Conservation (phyloP, 2,888 invertebrate species). For the Antheraea yamamai region DNA sequence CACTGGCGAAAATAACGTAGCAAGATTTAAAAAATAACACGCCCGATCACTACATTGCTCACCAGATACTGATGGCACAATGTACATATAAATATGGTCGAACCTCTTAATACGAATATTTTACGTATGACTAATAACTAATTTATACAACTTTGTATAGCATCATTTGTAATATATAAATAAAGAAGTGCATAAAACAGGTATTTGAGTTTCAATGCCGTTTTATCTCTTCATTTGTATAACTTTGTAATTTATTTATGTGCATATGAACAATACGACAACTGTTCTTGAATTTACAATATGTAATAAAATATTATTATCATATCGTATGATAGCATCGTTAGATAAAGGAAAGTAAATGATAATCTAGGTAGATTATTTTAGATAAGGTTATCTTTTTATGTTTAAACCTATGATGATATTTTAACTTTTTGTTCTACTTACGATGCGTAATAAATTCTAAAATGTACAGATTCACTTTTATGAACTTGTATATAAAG, state of each 20-base stretch:
- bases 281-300: not conserved
- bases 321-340: not conserved
- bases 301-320: not conserved
- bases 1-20: not conserved
- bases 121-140: not conserved
- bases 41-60: not conserved
- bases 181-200: not conserved
- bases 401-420: not conserved
- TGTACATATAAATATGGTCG: not conserved
- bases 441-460: not conserved
- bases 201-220: not conserved
- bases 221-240: not conserved
- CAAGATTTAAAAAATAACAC: not conserved
- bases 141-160: not conserved
- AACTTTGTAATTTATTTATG: not conserved
- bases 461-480: not conserved
- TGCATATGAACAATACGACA: not conserved
- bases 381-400: conserved; percentile 8
- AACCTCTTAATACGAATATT: not conserved
- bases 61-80: not conserved
- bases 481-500: not conserved
- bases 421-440: not conserved
- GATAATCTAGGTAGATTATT: conserved; percentile 6
- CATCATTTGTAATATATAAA: not conserved
- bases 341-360: not conserved